Evolutionary conservation across 2,113 vertebrate genomes (phyloP), one percentile per base, ranked within the genome.

Genomic region (Canis aureus): DNA sequence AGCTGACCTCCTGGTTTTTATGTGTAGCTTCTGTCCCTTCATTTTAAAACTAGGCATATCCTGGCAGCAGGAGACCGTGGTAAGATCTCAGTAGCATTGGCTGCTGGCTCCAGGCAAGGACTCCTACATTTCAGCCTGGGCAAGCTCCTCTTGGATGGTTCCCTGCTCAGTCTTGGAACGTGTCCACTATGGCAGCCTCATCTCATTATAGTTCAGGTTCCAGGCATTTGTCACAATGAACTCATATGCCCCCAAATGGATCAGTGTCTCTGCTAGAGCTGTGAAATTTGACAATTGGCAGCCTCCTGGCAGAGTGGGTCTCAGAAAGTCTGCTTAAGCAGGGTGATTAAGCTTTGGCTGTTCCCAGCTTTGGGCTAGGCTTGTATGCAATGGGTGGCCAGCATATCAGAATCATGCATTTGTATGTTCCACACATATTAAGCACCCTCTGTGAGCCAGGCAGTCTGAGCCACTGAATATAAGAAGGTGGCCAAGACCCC

Each of bases 271-370:
- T 81, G 23, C 38, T 49, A 51, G 62, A 84, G 89, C 79, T 1
- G 1, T 80, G 49, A 96, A 90, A 94, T 71, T 78, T 74, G 84
- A 92, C 20, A 27, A n/a, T n/a, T 89, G 83, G 92, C 62, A 80
- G 73, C 22, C 32, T 96, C 82, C 60, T 32, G 59, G 62, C 66
- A 90, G 79, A 89, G 79, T 13, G 2, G 73, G 59, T 76, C 76
- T 95, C 62, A 43, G 80, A 94, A 81, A 90, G 64, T 76, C 94
- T 22, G 43, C 94, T 74, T 90, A 92, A 86, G 35, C 83, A 66
- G 29, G 43, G 87, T 62, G 67, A 89, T 95, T 86, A 86, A 84
- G 49, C 79, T 78, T 67, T 83, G 74, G 60, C 69, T 25, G 12
- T 82, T 69, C 49, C 29, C 20, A 35, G 73, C 73, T 96, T 74